Evolutionary conservation across 2,797 vertebrate genomes (phyloP), one percentile per base, ranked within the genome.

Genomic region (Pyrrhura leucotis): DNA sequence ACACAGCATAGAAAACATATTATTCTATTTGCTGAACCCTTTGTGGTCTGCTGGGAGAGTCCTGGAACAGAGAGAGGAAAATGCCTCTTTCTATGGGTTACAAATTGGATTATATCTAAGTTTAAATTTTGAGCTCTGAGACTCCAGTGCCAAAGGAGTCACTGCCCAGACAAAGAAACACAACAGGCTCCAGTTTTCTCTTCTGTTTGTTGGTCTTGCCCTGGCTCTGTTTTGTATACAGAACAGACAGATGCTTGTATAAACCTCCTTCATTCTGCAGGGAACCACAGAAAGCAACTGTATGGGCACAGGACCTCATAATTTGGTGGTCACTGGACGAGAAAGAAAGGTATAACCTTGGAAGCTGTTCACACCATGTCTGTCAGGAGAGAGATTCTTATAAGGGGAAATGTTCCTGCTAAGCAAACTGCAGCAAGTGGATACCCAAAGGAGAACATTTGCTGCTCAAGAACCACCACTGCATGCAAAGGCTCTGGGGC

Each of bases 11-110:
- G 62, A 94, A 94, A 81, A 73, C 26, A 35, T 53, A 87, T 59
- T 91, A 84, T 76, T 91, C 31, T 81, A 39, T 81, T 90, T 93
- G 66, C 39, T 86, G 87, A 93, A 91, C 28, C 15, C 33, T 73
- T 66, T 88, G 76, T 84, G 50, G 66, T 73, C 62, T 85, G 12
- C 18, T 78, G 75, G 39, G 66, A 93, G 35, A 85, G 35, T 61
- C 51, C 65, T 80, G 68, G 56, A 92, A 90, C 19, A 71, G 50
- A 74, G 26, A 84, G 40, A 80, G 29, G 25, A 68, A 95, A 95
- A 84, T 63, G 31, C 54, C 67, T 92, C 54, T 44, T 96, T 89
- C 82, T 56, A 31, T 29, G 35, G 39, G 17, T 40, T 92, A 83
- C 51, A 88, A 76, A 83, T 15, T 50, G 65, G 50, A 92, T 94